Conservation (phyloP, 2,797 vertebrate species). For the Spheniscus humboldti region DNA sequence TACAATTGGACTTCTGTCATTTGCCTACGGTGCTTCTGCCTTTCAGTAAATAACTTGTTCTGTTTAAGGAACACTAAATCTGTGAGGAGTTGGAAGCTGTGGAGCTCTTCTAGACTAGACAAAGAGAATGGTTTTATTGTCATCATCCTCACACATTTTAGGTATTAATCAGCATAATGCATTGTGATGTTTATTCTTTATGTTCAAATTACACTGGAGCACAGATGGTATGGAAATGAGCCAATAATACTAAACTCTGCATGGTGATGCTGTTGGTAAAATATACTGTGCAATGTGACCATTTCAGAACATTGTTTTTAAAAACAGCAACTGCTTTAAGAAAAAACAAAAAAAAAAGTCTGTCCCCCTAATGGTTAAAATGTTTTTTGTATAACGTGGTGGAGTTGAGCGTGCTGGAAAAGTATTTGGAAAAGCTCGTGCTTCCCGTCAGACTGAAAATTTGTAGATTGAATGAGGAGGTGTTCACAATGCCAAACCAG, state of each 20-base stretch:
- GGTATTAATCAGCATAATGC: background rate
- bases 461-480: background rate
- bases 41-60: background rate
- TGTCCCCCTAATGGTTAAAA: background rate
- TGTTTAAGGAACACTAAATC: background rate
- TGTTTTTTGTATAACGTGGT: background rate
- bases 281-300: accelerated
- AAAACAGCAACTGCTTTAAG: background rate
- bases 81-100: background rate
- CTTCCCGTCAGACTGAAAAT: background rate
- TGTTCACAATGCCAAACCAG: background rate
- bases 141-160: background rate
- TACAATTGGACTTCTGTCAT: background rate
- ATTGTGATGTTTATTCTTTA: background rate
- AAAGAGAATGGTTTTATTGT: background rate
- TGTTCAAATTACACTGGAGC: background rate
- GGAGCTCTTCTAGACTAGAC: background rate
- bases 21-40: background rate
- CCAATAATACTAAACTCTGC: background rate
- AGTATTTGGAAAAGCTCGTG: background rate
- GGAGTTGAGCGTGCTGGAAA: background rate
- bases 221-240: background rate
- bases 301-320: background rate
- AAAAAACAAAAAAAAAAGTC: no score
- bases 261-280: background rate